phyloP scores from a whole-genome alignment of 2,888 invertebrate genomes.

The Ypsolopha sequella region DNA sequence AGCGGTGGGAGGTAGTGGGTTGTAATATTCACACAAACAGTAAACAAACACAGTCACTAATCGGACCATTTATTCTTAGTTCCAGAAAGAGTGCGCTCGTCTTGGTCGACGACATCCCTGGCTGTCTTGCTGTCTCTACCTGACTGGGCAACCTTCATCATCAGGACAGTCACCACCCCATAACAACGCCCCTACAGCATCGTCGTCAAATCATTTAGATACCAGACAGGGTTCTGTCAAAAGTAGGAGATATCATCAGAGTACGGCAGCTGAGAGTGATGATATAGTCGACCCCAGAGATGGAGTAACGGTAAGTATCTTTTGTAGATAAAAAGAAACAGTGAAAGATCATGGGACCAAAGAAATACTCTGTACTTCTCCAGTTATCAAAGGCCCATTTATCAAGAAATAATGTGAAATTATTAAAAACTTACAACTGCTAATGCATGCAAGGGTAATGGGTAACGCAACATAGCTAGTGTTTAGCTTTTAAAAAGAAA shows the following conservation, averaged over 20 bases:
- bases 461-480: background rate
- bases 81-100: slow-evolving; percentile 58
- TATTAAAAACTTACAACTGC: too few species aligned
- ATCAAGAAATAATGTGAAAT: too few species aligned
- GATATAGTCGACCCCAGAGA: slow-evolving; percentile 52
- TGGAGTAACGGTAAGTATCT: slow-evolving; percentile 37
- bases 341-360: background rate
- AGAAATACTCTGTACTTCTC: too few species aligned
- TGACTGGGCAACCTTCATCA: slow-evolving; percentile 28
- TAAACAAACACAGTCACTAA: too few species aligned
- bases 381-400: too few species aligned
- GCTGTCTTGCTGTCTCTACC: slow-evolving; percentile 53
- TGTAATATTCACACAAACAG: too few species aligned
- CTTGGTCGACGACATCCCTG: slow-evolving; percentile 52
- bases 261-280: slow-evolving; percentile 34
- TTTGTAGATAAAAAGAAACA: background rate
- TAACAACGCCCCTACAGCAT: slow-evolving; percentile 24
- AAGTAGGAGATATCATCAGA: slow-evolving; percentile 51
- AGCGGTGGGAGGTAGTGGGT: too few species aligned
- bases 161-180: slow-evolving; percentile 21
- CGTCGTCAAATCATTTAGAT: slow-evolving; percentile 47
- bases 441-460: background rate
- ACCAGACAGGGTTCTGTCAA: slow-evolving; percentile 45
- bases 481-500: background rate
- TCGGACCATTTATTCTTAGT: slow-evolving; percentile 23